These are phyloP conservation scores for Eonycteris spelaea DNA, from an alignment of 2,113 vertebrate genomes.

Conservation along the genomic window DNA sequence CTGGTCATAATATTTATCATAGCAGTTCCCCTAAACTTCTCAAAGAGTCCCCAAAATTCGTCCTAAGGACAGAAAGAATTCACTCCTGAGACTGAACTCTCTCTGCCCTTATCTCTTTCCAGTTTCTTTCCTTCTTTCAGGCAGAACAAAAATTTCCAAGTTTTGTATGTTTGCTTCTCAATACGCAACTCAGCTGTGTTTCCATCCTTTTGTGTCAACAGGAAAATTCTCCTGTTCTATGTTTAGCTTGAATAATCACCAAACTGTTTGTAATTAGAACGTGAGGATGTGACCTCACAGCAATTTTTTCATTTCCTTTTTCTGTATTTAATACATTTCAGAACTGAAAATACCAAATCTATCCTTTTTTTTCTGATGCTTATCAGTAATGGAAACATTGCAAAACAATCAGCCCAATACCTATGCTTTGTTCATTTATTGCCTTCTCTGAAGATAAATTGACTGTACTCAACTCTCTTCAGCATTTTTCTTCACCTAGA, in stretches of 20 bases:
- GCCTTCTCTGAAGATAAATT: conserved; percentile 89
- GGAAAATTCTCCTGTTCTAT: conserved; percentile 82
- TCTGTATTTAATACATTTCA: conserved; percentile 85
- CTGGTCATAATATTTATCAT: background rate
- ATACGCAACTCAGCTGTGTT: conserved; percentile 73
- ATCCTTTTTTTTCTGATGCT: conserved; percentile 85
- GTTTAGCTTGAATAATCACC: conserved; percentile 86
- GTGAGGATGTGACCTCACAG: conserved; percentile 82
- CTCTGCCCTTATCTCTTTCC: background rate
- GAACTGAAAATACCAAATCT: conserved; percentile 86
- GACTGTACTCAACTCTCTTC: conserved; percentile 90
- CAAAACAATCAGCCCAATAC: conserved; percentile 88
- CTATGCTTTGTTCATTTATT: conserved; percentile 89
- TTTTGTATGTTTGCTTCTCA: conserved; percentile 77
- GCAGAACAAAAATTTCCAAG: conserved; percentile 68
- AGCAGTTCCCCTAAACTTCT: conserved; percentile 29
- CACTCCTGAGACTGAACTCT: background rate
- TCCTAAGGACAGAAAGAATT: background rate
- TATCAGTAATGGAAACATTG: conserved; percentile 89
- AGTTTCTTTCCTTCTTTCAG: background rate
- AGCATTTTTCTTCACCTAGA: conserved; percentile 92
- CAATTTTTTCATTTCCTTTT: conserved; percentile 80
- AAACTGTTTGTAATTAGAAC: conserved; percentile 84
- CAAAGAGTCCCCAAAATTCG: background rate
- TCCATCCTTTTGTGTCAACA: conserved; percentile 81